Evolutionary conservation across 2,888 invertebrate species (phyloP), one percentile per base, ranked within the genome.

Genomic region (Trachelus iudaicus): DNA sequence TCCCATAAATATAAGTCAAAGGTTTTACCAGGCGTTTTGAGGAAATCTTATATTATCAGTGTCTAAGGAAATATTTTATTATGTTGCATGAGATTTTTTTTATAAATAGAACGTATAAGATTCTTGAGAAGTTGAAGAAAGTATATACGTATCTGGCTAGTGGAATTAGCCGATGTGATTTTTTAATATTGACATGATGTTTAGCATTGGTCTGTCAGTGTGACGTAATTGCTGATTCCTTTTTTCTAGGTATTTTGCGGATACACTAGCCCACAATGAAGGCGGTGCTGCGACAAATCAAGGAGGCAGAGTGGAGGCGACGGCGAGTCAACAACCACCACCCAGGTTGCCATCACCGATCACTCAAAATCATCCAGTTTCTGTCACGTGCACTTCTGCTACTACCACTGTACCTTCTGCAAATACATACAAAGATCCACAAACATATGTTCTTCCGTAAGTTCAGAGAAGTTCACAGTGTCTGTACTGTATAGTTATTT

Each of bases 201-300:
- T 56, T 56, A 56, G 56, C 56, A 23, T 23, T 56, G 6, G 56
- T 56, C 56, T 15, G 23, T 56, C 9, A 56, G 56, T 9, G 56
- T 56, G 56, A 56, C 56, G 56, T 56, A 56, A 56, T 23, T 56
- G 56, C 2, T 56, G 23, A 56, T 56, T 69, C 31, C 77, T 75
- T 56, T 73, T 13, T 80, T 81, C 40, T 85, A 93, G 93, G 82
- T 93, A 93, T 82, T 93, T 93, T 84, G 92, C 92, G 73, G 93
- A 93, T 81, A 92, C 93, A 35, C 89, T 93, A 77, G 92, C 92
- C 11, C 92, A 92, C 85, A 92, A 92, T 84, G 92, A 92, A 84
- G 92, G 91, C 73, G 88, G 87, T 80, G 85, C 81, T 71, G 83
- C 89, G 76, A 79, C 86, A 79, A 85, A 79, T 79, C 90, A 89